Base-by-base conservation (phyloP, 2,797 vertebrate species). In the Synaphobranchus kaupii region DNA sequence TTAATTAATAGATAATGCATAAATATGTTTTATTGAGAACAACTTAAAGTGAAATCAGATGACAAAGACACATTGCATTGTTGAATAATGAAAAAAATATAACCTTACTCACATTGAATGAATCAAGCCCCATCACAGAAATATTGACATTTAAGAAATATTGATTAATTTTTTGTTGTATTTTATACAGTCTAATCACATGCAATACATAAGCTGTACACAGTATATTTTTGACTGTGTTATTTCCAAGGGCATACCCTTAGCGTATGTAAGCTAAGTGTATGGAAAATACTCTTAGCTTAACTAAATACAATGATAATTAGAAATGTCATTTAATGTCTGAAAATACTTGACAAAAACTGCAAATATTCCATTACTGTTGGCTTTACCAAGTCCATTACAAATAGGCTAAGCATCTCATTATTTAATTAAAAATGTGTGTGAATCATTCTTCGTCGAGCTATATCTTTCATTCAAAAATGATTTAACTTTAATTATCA, bases 1-100 rank as follows among this genome's bases (percentile, higher is more conserved):
- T 48, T 81, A 50, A 81, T 81, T 25, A 78, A 39, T 78, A 44
- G 73, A 81, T 81, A 50, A 81, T 81, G 44, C 78, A 81, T n/a
- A 25, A 81, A 50, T 81, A 3, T 81, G 10, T 48, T 47, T 81
- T 78, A 15, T 78, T 81, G 78, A 48, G 78, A 81, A 44, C 1
- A 22, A 48, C 78, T 81, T 81, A n/a, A 81, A 81, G 44, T 81
- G 12, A 48, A 71, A 81, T 50, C 44, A 48, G 39, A 81, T 81
- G 47, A 81, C 47, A 15, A 9, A 81, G 17, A 81, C 20, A 81
- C 78, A 34, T 34, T 47, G 39, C 20, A 78, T 78, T 44, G 8
- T n/a, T 50, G 3, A 25, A 81, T 12, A 47, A 12, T 50, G 3
- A n/a, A 20, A 50, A 50, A 81, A 47, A 81, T 2, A 81, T 48